Evolutionary conservation across 2,888 invertebrate species (phyloP), one percentile per base, ranked within the genome.

Genomic region (Standfussiana lucernea): DNA sequence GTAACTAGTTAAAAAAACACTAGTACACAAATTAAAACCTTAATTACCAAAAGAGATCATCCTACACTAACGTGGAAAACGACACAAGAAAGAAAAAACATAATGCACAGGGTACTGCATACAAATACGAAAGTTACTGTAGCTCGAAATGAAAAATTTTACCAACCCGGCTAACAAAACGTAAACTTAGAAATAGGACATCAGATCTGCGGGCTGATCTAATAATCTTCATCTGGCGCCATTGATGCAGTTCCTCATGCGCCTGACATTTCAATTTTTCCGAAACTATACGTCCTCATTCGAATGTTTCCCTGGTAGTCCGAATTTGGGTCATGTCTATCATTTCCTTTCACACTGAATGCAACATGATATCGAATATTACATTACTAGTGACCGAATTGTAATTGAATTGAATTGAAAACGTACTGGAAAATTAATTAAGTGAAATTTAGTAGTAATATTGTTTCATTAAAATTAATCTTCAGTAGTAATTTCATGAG

Each of bases 261-360:
- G 59, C 71, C 37, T 84, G 80, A 84, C 77, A 82, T 79, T 75
- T 67, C 32, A 72, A 24, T 71, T 88, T 84, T 85, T 86, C 73
- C 61, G 35, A 61, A 75, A 72, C 56, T 68, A 59, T 73, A 59
- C 32, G 59, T 72, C n/a, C 74, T 61, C 62, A 70, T 67, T 78
- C 64, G 72, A 62, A 62, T 68, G n/a, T 65, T 66, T 13, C 28
- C 45, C 80, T 76, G 80, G 72, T 69, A 81, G 82, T 75, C 83
- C 76, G 87, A 94, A 94, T 93, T 77, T 94, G 87, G 93, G 94
- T 94, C 93, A 93, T 88, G 93, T 91, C 93, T 83, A 92, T 94
- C 90, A 92, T 89, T 88, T 89, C 85, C 88, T 86, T 86, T 86
- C 86, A 82, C 80, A 66, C 78, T 74, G 86, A 87, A 79, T 82